These are phyloP conservation scores for Aptenodytes forsteri DNA, from an alignment of 2,113 vertebrate species.

Conservation along the genomic window DNA sequence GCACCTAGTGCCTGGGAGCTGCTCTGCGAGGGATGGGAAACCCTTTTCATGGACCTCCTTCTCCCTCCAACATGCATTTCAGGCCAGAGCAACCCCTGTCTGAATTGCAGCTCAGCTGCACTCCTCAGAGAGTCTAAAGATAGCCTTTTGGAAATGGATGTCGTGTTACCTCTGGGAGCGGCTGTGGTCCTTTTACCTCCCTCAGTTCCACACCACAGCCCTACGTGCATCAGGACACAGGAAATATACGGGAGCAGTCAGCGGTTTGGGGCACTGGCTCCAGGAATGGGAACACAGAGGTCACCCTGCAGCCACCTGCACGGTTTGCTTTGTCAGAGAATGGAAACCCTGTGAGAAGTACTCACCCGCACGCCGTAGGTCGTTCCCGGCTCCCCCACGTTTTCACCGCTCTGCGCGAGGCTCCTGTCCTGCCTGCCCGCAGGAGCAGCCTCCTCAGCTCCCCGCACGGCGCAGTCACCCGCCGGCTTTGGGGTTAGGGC, in stretches of 20 bases:
- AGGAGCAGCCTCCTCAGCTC: constrained; percentile 10
- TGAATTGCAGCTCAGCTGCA: neutral
- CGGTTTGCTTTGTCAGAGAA: neutral
- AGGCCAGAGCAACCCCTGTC: neutral
- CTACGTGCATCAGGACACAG: accelerated
- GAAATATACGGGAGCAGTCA: neutral
- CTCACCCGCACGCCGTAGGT: constrained; percentile 78
- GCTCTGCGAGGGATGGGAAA: neutral
- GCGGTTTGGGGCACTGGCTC: neutral
- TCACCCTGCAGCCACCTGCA: neutral
- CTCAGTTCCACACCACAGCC: neutral
- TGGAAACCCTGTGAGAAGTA: neutral
- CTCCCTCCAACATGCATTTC: neutral
- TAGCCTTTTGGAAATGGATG: neutral
- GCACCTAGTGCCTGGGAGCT: neutral
- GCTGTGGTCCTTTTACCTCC: neutral
- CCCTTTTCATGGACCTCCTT: neutral
- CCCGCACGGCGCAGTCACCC: neutral
- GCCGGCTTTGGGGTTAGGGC: neutral
- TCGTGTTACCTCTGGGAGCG: neutral
- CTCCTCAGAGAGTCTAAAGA: neutral
- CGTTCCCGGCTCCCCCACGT: constrained; percentile 50
- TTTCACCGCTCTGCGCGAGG: neutral
- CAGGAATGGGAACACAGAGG: neutral
- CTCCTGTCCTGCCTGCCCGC: constrained; percentile 23